phyloP scores from a whole-genome alignment of 2,113 vertebrate species.

The Neogale vison region DNA sequence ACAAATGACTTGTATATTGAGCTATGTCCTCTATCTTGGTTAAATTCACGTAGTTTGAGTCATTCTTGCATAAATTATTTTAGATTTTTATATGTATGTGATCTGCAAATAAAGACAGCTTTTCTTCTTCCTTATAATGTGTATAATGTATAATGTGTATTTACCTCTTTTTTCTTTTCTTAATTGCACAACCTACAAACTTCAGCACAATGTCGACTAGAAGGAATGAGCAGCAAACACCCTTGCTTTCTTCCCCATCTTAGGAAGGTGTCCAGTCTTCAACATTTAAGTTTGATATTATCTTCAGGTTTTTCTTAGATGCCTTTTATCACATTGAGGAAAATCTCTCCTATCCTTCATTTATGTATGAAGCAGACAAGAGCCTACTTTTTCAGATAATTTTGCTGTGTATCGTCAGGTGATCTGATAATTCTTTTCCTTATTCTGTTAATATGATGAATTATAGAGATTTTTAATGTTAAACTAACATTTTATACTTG shows the following conservation, averaged over 20 bases:
- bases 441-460: slow-evolving; percentile 14
- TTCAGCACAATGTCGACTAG: not conserved
- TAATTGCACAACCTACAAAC: not conserved
- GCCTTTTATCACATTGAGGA: not conserved
- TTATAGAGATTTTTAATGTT: not conserved
- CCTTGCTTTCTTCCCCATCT: not conserved
- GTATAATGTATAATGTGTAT: no score
- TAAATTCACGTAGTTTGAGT: not conserved
- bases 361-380: not conserved
- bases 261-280: not conserved
- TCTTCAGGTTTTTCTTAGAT: not conserved
- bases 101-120: not conserved
- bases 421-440: not conserved
- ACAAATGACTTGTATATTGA: not conserved
- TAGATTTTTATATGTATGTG: not conserved
- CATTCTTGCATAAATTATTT: not conserved
- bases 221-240: not conserved
- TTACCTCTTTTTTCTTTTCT: not conserved
- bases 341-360: not conserved
- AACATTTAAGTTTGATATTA: not conserved
- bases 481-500: not conserved
- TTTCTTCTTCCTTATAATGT: not conserved
- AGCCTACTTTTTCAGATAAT: not conserved
- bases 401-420: not conserved
- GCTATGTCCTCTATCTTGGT: not conserved